A percentile compares a stretch with the other conserved stretches of the same genome.
Evolutionary conservation across 2,113 vertebrate species (phyloP).

Genomic region (Hemiprocne comata): DNA sequence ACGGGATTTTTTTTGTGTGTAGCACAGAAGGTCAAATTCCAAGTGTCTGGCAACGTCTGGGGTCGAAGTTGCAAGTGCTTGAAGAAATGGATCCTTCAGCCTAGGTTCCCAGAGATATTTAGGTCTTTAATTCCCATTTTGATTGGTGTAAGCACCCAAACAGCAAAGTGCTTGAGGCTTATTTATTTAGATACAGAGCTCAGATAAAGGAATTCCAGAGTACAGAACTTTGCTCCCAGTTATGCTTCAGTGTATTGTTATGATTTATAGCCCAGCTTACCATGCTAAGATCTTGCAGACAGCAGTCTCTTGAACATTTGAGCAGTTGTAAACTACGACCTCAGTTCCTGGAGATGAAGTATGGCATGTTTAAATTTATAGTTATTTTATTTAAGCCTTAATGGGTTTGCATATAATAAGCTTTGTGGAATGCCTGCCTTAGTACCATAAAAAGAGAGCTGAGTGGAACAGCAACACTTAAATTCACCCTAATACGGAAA

Average conservation of each 20-base stretch:
- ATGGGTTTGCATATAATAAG: neutral
- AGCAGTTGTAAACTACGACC: neutral
- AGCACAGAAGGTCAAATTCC: neutral
- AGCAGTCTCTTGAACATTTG: neutral
- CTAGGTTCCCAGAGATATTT: neutral
- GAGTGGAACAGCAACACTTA: neutral
- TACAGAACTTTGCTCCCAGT: neutral
- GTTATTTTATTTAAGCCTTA: neutral
- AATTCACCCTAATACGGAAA: neutral
- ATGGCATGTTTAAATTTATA: neutral
- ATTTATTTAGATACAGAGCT: neutral
- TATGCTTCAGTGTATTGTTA: neutral
- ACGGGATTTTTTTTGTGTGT: neutral
- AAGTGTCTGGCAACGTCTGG: neutral
- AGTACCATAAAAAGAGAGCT: neutral
- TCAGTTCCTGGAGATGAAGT: neutral
- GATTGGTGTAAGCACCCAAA: neutral
- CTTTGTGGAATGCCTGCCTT: neutral
- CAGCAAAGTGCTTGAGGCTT: neutral
- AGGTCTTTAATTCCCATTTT: neutral
- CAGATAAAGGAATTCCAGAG: neutral
- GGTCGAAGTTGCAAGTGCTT: neutral
- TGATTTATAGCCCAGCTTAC: slow-evolving; percentile 3
- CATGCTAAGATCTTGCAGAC: neutral
- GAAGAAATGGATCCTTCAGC: neutral